A percentile compares a stretch with the other conserved stretches of the same genome.
Evolutionary conservation across 2,113 vertebrate genomes (phyloP).

Genomic region (Gambusia affinis): DNA sequence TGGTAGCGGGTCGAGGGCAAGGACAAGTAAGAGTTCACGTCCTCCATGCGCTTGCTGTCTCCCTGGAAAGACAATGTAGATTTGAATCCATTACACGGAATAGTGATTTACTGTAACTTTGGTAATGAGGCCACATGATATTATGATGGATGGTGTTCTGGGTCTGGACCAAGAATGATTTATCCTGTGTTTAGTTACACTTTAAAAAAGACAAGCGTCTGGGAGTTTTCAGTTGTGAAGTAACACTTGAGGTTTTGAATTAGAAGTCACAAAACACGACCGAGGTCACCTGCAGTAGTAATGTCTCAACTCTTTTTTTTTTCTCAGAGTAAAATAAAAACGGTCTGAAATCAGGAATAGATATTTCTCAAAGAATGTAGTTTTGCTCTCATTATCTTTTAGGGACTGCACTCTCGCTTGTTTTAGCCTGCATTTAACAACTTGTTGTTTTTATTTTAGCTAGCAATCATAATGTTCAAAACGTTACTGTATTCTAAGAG

Average conservation of each 20-base stretch:
- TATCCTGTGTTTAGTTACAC: slow-evolving; percentile 11
- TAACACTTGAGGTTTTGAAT: slow-evolving; percentile 18
- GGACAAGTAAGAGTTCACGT: slow-evolving; percentile 86
- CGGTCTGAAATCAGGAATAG: neutral
- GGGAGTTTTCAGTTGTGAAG: neutral
- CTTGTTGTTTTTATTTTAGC: neutral
- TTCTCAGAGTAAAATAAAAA: neutral
- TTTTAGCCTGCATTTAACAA: neutral
- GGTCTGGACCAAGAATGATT: slow-evolving; percentile 2
- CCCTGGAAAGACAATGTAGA: slow-evolving; percentile 78
- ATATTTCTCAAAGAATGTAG: neutral
- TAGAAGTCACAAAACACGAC: neutral
- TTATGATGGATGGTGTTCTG: neutral
- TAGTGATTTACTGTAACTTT: neutral
- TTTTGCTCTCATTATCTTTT: neutral
- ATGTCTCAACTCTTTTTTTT: neutral
- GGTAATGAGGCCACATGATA: neutral
- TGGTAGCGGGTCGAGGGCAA: slow-evolving; percentile 85
- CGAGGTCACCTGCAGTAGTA: neutral
- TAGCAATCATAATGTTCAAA: neutral
- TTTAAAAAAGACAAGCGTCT: neutral
- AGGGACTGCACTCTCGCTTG: neutral
- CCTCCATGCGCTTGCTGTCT: slow-evolving; percentile 98
- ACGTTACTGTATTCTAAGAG: neutral
- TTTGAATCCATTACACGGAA: neutral